Evolutionary conservation across 2,113 vertebrate species (phyloP), one percentile per base, ranked within the genome.

Genomic region (Opisthocomus hoazin): DNA sequence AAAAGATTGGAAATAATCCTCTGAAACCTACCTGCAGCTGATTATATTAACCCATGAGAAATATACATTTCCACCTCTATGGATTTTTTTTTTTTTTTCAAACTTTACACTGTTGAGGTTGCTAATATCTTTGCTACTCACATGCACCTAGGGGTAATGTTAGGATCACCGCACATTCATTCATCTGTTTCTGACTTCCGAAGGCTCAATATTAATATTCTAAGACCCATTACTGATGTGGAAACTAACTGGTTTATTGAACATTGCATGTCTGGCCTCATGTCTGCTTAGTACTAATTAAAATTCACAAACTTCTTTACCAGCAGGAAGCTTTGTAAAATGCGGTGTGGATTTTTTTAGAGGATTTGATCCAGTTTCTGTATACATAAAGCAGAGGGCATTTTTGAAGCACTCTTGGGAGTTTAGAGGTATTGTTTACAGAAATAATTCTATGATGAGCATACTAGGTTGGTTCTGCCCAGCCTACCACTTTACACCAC

Each of bases 211-310:
- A 97, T 97, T 96, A 96, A 96, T 96, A 97, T 97, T 97, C 97
- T 97, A 94, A 89, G 87, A 85, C 90, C 96, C 96, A 93, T 96
- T 97, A 96, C 92, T 85, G 90, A 96, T 96, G 96, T 96, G 92
- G 93, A 96, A 97, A 96, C 93, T 94, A 96, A 88, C 94, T 96
- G 96, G 84, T 97, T 97, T 97, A 96, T 96, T 97, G 97, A 96
- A 96, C 96, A 87, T 93, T 89, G 84, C 90, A 78, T 90, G 93
- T 97, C 95, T 97, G 94, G 92, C 91, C 82, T 95, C 83, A 63
- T 97, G 94, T 97, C 97, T 97, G 96, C 92, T 71, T 86, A 84
- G 83, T 48, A 85, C 94, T 97, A 97, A 97, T 97, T 97, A 97
- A 97, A 97, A 96, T 79, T 94, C 97, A 95, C 75, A 61, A 93